Evolutionary conservation across 1,140 invertebrate genomes (phyloP).

Genomic region (Drosophila biarmipes): DNA sequence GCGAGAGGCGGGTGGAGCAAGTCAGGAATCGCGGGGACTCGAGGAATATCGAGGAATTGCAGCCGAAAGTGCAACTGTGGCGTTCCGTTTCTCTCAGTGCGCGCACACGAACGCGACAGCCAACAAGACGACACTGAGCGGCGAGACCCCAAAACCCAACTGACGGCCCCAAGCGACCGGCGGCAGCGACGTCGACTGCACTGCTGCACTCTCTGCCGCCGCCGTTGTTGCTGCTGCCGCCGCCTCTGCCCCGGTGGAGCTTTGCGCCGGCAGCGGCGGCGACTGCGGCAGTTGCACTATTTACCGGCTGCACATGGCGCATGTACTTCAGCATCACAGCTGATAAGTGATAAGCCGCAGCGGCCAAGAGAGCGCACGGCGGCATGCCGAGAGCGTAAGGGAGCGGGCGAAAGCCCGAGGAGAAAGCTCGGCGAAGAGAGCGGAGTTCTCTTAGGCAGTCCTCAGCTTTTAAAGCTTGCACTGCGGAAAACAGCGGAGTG

Average conservation of each 20-base stretch:
- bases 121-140: conserved; percentile 78
- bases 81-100: conserved; percentile 52
- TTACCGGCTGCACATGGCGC: conserved; percentile 61
- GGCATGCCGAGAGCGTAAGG: not conserved
- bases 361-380: not conserved
- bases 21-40: conserved; percentile 43
- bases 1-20: not conserved
- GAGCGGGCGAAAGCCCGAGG: not conserved
- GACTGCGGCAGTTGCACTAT: conserved; percentile 49
- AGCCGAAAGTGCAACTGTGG: conserved; percentile 26
- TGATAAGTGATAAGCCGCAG: conserved; percentile 74
- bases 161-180: conserved; percentile 37
- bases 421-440: not conserved
- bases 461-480: conserved; percentile 52
- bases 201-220: conserved; percentile 29
- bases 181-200: conserved; percentile 30
- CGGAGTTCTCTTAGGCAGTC: not conserved
- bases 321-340: conserved; percentile 68
- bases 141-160: conserved; percentile 59
- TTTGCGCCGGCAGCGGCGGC: conserved; percentile 46
- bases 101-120: conserved; percentile 81
- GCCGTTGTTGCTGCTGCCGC: conserved; percentile 23
- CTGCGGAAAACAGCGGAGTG: not conserved
- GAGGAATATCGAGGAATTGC: conserved; percentile 28
- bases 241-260: conserved; percentile 54